Evolutionary conservation across 1,140 invertebrate genomes (phyloP), one percentile per base, ranked within the genome.

Genomic region (Acromyrmex heyeri): DNA sequence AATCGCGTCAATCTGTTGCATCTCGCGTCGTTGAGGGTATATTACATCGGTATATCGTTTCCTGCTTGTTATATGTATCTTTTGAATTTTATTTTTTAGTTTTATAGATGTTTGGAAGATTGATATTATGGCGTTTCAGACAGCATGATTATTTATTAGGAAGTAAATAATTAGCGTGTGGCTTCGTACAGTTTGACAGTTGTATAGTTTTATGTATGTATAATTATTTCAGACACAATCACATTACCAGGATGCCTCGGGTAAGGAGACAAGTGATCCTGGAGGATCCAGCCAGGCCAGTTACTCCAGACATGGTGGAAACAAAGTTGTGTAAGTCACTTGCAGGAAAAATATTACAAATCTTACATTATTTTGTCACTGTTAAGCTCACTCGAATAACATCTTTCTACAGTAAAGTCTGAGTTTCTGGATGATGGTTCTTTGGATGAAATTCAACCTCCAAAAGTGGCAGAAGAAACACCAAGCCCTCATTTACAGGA

Each of bases 401-500:
- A 10, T 75, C 6, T 62, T 62, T 61, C 30, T 70, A 27, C 65
- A 95, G 95, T 95, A n/a, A 95, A 95, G 88, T 78, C 94, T 73
- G 95, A 95, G 85, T 95, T 93, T 83, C 87, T 95, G 69, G 95
- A 95, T n/a, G 93, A 95, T 73, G 93, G 93, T 64, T 93, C 94
- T 18, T 91, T 94, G 76, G 94, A 95, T 53, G 95, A 95, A 81
- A 85, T 93, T 2, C 94, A 95, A 89, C 78, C 93, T 61, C 94
- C 94, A 85, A 95, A 95, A 81, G 90, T 95, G 14, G 93, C 94
- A 0, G 95, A 95, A 69, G 95, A 95, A 67, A 95, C 95, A 89
- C 96, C 97, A 86, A 97, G 97, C 95, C 97, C 97, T 72, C 97
- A 98, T 95, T 96, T 98, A 86, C 96, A 98, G 86, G 98, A 98